Base-by-base conservation (phyloP, 1,140 invertebrate species). In the Drosophila trapezifrons region DNA sequence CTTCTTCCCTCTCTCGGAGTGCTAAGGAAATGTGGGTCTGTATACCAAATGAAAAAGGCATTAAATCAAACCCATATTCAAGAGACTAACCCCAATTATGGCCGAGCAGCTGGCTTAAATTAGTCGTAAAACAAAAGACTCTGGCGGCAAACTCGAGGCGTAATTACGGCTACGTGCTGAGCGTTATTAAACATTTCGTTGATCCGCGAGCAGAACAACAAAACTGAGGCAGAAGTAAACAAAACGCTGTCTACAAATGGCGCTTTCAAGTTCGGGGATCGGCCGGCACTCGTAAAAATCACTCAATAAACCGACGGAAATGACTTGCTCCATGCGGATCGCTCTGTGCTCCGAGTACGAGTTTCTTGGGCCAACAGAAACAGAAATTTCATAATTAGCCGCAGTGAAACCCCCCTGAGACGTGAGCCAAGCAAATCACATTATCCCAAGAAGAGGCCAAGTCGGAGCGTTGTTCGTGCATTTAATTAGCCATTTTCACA, bases 401-500 rank as follows among this genome's bases (percentile, higher is more conserved):
- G 25, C 45, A 40, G 76, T 65, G 80, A 78, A 81, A 77, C 17
- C 67, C 46, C 32, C n/a, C n/a, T n/a, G 35, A 54, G 15, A 62
- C 63, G 55, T 69, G 59, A 62, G 43, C 55, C 59, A 57, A 60
- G 29, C 32, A 59, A 75, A 80, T 72, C 72, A 72, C 75, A 81
- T 76, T 60, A 80, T 58, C 72, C 46, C 40, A 63, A 71, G 49
- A 74, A 66, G 49, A 37, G 20, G 20, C 15, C 17, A 27, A 25
- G 20, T 57, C 42, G 38, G 5, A 32, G 42, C 75, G 73, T 57
- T 62, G 65, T 77, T 78, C 79, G 63, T 71, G 73, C 84, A 80
- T 87, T 87, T 87, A 87, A 87, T 87, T 87, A 89, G 80, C 74
- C 65, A 78, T 90, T 89, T 89, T 89, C 84, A 90, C 84, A 89